Evolutionary conservation across 1,140 invertebrate species (phyloP), one percentile per base, ranked within the genome.

Genomic region (Drosophila setifemur): DNA sequence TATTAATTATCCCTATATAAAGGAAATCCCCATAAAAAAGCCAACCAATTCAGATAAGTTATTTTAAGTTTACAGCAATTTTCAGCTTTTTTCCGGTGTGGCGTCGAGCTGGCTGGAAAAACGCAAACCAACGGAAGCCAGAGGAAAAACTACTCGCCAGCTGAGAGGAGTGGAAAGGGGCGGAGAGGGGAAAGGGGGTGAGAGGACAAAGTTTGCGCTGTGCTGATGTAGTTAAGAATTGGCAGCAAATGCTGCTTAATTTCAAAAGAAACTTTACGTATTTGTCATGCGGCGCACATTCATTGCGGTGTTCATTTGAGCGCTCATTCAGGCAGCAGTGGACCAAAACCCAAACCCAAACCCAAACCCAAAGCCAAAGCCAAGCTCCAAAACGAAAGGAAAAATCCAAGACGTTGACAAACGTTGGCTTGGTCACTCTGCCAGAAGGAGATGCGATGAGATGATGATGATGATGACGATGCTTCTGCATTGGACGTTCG

Each of bases 211-310:
- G 81, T 85, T 85, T 86, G 81, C 54, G 40, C 81, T 61, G 58
- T 71, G 70, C 79, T 83, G 79, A 83, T 86, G 79, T 83, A 83
- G 79, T 83, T 87, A 86, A 86, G 81, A 86, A 86, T 86, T 86
- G 81, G 82, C 75, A 86, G 81, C 81, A 86, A 86, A 86, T 86
- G 81, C 81, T 86, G 82, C 81, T 86, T 86, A 86, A 86, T 86
- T 86, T 86, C 81, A 86, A 86, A 86, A 86, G 81, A 86, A 86
- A 86, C 81, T 86, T 86, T 86, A 81, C 75, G 81, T 86, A 81
- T 87, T 86, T 86, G 82, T 86, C 81, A 86, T 86, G 81, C 81
- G 72, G 81, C 76, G 81, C 81, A 86, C 81, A 86, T 86, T 86
- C 81, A 86, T 86, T 86, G 81, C 81, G 82, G 81, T 86, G 76